phyloP scores from a whole-genome alignment of 2,888 invertebrate genomes.

The Microplitis manilae region DNA sequence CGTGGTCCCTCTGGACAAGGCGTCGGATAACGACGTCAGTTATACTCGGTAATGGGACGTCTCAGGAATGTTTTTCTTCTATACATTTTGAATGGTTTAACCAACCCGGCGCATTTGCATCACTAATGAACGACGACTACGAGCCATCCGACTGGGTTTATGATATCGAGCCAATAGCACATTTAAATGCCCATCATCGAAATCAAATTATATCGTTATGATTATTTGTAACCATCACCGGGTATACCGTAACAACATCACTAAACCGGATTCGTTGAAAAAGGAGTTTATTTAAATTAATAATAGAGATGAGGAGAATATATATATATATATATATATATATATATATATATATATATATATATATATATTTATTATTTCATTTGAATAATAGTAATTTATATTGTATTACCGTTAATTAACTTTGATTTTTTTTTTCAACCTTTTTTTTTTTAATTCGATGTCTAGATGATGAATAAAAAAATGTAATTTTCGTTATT shows the following conservation, averaged over 20 bases:
- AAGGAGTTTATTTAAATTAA: background rate
- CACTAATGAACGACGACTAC: constrained; percentile 51
- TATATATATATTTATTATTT: background rate
- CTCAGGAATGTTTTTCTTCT: constrained; percentile 51
- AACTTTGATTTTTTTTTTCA: background rate
- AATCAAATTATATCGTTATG: constrained; percentile 50
- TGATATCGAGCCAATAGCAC: constrained; percentile 41
- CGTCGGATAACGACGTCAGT: constrained; percentile 55
- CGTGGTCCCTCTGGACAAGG: constrained; percentile 35
- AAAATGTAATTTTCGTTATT: constrained; percentile 8
- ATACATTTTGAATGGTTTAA: constrained; percentile 52
- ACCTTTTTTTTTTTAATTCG: background rate
- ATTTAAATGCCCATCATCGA: constrained; percentile 46
- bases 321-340: background rate
- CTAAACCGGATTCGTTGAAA: background rate
- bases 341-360: background rate
- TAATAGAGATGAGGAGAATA: background rate
- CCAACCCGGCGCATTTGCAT: constrained; percentile 53
- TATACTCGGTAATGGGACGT: constrained; percentile 53
- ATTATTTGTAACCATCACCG: constrained; percentile 15
- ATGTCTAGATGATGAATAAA: background rate
- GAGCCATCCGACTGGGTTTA: constrained; percentile 33
- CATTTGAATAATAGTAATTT: background rate
- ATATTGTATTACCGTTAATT: background rate
- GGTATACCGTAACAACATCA: background rate